Conservation (phyloP, 2,797 vertebrate species). For the Gambusia yucatana region DNA sequence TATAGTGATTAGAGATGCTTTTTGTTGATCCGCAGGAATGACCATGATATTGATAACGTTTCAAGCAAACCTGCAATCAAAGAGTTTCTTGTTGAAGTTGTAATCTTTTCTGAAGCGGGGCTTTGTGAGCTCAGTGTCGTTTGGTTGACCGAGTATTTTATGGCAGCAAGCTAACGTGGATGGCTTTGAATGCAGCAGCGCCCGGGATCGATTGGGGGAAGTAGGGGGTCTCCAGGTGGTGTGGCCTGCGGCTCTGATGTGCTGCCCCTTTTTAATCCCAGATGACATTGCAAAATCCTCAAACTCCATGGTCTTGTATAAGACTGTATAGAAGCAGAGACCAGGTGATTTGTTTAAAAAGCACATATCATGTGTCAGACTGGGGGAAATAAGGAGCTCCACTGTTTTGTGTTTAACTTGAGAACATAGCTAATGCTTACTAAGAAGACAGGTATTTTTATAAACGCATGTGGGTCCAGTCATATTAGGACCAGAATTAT, state of each 20-base stretch:
- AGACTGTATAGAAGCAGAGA: conserved; percentile 63
- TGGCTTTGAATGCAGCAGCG: conserved; percentile 67
- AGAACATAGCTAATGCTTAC: conserved; percentile 41
- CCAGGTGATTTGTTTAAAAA: conserved; percentile 73
- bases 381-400: conserved; percentile 62
- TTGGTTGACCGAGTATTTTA: conserved; percentile 82
- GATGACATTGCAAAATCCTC: conserved; percentile 82
- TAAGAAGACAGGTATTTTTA: conserved; percentile 41
- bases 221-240: conserved; percentile 62
- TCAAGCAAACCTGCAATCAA: conserved; percentile 85
- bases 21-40: conserved; percentile 80
- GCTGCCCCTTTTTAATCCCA: conserved; percentile 80
- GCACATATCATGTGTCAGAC: conserved; percentile 76
- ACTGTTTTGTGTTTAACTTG: conserved; percentile 62
- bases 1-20: conserved; percentile 79
- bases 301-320: conserved; percentile 58
- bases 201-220: conserved; percentile 62
- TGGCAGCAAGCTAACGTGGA: conserved; percentile 75
- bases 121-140: conserved; percentile 79
- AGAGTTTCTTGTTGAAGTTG: conserved; percentile 83
- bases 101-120: conserved; percentile 85
- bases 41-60: conserved; percentile 84
- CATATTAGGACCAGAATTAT: conserved; percentile 5
- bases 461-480: conserved; percentile 24
- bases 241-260: conserved; percentile 71